Evolutionary conservation across 1,140 invertebrate species (phyloP).

Genomic region (Drosophila pseudoobscura): DNA sequence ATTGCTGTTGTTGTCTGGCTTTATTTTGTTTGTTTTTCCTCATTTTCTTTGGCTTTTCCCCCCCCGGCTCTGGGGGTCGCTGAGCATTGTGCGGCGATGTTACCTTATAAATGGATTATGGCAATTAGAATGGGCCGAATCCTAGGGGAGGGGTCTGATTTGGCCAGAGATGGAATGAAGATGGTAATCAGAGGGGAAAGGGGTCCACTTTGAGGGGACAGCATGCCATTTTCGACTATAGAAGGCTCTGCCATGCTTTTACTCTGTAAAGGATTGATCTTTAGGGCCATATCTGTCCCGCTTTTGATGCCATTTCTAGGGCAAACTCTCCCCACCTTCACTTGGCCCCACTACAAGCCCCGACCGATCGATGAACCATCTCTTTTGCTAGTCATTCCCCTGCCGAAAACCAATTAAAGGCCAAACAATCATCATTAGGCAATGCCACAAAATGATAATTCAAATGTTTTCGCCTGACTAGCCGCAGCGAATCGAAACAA

Average conservation of each 20-base stretch:
- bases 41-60: constrained; percentile 32
- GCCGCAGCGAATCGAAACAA: constrained; percentile 53
- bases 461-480: constrained; percentile 63
- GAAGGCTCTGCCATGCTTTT: no score
- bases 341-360: constrained; percentile 1
- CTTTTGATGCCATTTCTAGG: not conserved
- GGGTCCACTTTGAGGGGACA: no score
- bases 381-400: constrained; percentile 47
- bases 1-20: constrained; percentile 38
- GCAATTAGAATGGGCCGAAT: constrained; percentile 63
- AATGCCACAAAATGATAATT: constrained; percentile 69
- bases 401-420: constrained; percentile 58
- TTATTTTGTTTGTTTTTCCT: constrained; percentile 62
- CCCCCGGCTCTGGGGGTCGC: constrained; percentile 17
- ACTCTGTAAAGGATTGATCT: no score
- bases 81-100: constrained; percentile 44
- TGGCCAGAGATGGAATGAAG: constrained; percentile 32
- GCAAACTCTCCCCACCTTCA: not conserved
- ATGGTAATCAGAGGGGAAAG: constrained; percentile 3
- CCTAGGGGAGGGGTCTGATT: constrained; percentile 23
- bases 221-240: no score
- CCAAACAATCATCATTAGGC: constrained; percentile 66
- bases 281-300: no score
- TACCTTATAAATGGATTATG: constrained; percentile 77
- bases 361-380: constrained; percentile 9